A percentile compares a stretch with the other conserved stretches of the same genome.
Conservation (phyloP, 1,140 invertebrate species). For the Helicoverpa armigera region DNA sequence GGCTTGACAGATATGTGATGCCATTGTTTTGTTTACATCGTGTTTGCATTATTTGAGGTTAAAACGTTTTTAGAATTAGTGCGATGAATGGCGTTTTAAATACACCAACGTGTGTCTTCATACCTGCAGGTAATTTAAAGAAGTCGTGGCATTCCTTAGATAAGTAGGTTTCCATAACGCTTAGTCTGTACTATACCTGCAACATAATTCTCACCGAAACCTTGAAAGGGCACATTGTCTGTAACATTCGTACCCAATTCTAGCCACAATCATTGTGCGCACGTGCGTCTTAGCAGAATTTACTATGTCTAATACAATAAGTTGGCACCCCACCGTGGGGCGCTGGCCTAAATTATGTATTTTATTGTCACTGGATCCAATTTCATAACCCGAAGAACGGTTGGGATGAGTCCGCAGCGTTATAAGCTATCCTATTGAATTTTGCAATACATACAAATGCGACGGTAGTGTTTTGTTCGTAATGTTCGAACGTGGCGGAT, state of each 20-base stretch:
- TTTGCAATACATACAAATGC: constrained; percentile 67
- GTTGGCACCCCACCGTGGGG: constrained; percentile 58
- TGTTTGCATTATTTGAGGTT: not conserved
- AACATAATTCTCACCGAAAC: constrained; percentile 37
- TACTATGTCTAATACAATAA: constrained; percentile 79
- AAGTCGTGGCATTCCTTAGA: too few relatives aligned
- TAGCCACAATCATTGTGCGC: constrained; percentile 68
- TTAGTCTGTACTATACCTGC: constrained; percentile 16
- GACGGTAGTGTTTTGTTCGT: constrained; percentile 47
- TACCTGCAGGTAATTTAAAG: too few relatives aligned
- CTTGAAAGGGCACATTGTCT: constrained; percentile 41
- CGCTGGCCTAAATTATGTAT: constrained; percentile 81
- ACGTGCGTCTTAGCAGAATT: constrained; percentile 79
- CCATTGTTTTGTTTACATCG: not conserved
- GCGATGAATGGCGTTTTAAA: too few relatives aligned
- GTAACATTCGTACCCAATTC: constrained; percentile 54
- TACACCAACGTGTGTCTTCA: too few relatives aligned
- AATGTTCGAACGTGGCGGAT: constrained; percentile 47
- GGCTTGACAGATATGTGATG: not conserved
- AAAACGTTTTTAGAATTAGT: too few relatives aligned
- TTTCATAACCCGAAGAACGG: constrained; percentile 78
- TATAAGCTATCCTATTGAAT: constrained; percentile 63
- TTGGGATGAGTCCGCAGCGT: constrained; percentile 59
- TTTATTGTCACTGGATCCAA: constrained; percentile 80
- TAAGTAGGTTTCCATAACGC: not conserved